A percentile compares a stretch with the other conserved stretches of the same genome.
These are phyloP conservation scores for Lepus americanus DNA, from an alignment of 2,113 vertebrate genomes.

Conservation along the genomic window DNA sequence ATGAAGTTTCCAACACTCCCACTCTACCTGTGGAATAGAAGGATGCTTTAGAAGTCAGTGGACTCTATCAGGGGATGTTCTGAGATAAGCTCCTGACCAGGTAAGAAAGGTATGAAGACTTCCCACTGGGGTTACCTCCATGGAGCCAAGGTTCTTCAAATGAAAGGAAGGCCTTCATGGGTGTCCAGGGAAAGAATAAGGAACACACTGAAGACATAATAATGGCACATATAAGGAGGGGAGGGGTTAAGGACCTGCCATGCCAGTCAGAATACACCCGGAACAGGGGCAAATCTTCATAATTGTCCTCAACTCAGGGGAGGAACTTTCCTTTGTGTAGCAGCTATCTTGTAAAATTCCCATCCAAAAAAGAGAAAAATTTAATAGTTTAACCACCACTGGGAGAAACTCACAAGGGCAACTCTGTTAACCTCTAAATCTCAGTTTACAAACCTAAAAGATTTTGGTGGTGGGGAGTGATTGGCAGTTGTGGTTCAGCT, in stretches of 20 bases:
- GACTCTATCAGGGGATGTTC: neutral
- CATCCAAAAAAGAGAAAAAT: neutral
- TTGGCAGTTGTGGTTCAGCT: too few relatives aligned
- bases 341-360: neutral
- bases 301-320: neutral
- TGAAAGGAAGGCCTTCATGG: neutral
- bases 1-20: neutral
- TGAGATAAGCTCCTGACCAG: neutral
- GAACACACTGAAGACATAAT: constrained; percentile 13
- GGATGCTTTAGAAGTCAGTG: neutral
- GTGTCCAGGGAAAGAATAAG: constrained; percentile 19
- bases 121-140: neutral
- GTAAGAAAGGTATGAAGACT: neutral
- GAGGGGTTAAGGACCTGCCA: neutral
- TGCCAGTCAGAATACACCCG: neutral
- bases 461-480: too few relatives aligned
- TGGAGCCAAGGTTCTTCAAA: neutral
- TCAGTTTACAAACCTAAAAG: neutral
- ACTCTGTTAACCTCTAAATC: neutral
- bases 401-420: neutral
- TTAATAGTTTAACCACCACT: neutral
- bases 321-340: neutral
- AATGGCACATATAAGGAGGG: neutral
- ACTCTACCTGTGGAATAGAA: neutral
- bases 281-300: neutral